phyloP scores from a whole-genome alignment of 2,113 vertebrate species.

The Tupaia chinensis region DNA sequence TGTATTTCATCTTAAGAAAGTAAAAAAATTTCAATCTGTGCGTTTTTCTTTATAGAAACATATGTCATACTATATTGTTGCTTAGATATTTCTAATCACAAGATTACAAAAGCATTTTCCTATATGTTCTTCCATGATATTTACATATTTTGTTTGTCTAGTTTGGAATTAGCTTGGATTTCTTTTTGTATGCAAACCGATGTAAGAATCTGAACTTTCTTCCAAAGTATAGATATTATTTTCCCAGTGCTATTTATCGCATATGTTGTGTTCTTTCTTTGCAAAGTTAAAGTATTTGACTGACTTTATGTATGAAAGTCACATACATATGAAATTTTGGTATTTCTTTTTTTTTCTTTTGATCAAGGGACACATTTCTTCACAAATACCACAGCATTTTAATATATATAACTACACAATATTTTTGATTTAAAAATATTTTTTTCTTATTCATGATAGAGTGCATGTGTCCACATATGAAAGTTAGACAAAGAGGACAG shows the following conservation, averaged over 20 bases:
- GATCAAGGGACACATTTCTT: not conserved
- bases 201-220: not conserved
- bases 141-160: not conserved
- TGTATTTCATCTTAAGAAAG: not conserved
- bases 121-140: not conserved
- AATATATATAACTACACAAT: not conserved
- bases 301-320: not conserved
- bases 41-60: not conserved
- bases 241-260: not conserved
- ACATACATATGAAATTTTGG: not conserved
- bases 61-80: not conserved
- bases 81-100: not conserved
- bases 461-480: no score
- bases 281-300: not conserved
- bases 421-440: no score
- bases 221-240: not conserved
- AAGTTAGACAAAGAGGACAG: no score
- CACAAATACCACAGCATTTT: not conserved
- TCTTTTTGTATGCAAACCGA: not conserved
- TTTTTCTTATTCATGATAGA: no score
- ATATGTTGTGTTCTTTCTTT: not conserved
- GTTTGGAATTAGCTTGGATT: not conserved
- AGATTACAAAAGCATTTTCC: not conserved
- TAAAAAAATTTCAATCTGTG: not conserved
- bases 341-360: not conserved